Percentiles rank a stretch among this genome's conserved stretches.
Evolutionary conservation across 2,888 invertebrate genomes (phyloP).

Genomic region (Acleris sparsana): DNA sequence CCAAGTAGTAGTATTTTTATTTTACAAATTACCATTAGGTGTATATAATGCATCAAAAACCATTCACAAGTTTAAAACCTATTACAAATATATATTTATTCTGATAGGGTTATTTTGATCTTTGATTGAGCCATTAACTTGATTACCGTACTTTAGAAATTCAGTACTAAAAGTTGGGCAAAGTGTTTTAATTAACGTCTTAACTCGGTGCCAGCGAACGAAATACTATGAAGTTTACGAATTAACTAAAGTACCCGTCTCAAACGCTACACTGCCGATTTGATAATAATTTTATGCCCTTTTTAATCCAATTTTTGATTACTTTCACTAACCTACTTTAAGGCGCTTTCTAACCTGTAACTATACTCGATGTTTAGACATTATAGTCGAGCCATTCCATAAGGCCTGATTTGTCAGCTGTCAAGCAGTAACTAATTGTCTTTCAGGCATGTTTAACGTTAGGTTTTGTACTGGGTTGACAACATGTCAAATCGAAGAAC

Average conservation of each 20-base stretch:
- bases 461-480: too few species aligned
- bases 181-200: conserved; percentile 82
- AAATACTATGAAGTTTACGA: conserved; percentile 77
- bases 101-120: conserved; percentile 76
- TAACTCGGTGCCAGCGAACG: conserved; percentile 70
- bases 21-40: background rate
- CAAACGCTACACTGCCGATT: conserved; percentile 60
- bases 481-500: too few species aligned
- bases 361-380: too few species aligned
- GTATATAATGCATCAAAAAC: conserved; percentile 43
- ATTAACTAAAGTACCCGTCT: conserved; percentile 77
- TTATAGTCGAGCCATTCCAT: too few species aligned
- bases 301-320: conserved; percentile 45
- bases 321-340: conserved; percentile 12
- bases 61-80: conserved; percentile 53
- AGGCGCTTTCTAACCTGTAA: background rate
- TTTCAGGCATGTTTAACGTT: too few species aligned
- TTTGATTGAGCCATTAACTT: conserved; percentile 79
- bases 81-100: conserved; percentile 67
- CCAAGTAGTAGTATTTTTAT: too few species aligned
- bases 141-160: conserved; percentile 79
- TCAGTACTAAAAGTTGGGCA: conserved; percentile 78
- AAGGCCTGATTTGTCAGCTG: too few species aligned
- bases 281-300: conserved; percentile 55
- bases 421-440: too few species aligned